Conservation (phyloP, 1,140 invertebrate genomes). For the Heterodera carotae region DNA sequence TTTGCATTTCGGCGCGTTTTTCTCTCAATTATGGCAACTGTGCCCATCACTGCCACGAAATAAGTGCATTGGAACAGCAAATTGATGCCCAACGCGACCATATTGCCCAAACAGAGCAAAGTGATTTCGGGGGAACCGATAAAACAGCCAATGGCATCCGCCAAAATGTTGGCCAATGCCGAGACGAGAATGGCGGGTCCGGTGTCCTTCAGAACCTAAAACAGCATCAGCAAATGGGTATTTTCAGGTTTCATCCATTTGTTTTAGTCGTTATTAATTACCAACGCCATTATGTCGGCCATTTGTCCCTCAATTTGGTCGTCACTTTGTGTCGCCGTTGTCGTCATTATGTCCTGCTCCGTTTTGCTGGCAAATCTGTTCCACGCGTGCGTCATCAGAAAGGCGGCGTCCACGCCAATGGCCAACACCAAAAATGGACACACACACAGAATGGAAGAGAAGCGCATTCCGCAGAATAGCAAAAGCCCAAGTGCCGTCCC, state of each 20-base stretch:
- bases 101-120: slow-evolving; percentile 49
- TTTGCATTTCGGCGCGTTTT: background rate
- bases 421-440: slow-evolving; percentile 63
- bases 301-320: slow-evolving; percentile 12
- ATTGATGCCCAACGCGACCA: slow-evolving; percentile 46
- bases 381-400: slow-evolving; percentile 31
- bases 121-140: slow-evolving; percentile 58
- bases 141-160: slow-evolving; percentile 51
- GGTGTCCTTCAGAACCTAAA: slow-evolving; percentile 48
- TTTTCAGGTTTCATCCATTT: too few species aligned
- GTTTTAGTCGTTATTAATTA: slow-evolving; percentile 57
- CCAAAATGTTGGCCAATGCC: slow-evolving; percentile 57
- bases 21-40: slow-evolving; percentile 5
- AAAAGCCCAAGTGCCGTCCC: slow-evolving; percentile 57
- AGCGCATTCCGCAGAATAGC: slow-evolving; percentile 56
- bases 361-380: slow-evolving; percentile 9
- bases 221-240: too few species aligned
- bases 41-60: slow-evolving; percentile 48
- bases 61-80: slow-evolving; percentile 56
- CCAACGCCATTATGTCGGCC: slow-evolving; percentile 43
- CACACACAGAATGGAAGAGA: slow-evolving; percentile 57
- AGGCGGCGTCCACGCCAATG: slow-evolving; percentile 59
- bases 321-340: background rate
- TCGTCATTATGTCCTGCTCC: background rate
- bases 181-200: slow-evolving; percentile 58